Conservation (phyloP, 2,888 invertebrate species). For the Macropis europaea region DNA sequence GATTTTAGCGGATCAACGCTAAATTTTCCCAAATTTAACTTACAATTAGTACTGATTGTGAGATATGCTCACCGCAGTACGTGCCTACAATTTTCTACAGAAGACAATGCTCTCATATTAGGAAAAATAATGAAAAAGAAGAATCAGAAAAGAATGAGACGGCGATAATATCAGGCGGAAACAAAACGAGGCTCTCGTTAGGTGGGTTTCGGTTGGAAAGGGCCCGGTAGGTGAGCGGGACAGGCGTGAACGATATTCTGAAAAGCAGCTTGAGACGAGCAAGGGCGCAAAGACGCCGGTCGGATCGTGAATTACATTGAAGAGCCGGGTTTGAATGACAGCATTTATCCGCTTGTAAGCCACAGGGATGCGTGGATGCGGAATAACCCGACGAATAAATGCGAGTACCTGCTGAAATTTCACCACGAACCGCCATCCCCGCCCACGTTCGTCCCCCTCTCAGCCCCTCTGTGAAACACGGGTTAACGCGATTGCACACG, state of each 20-base stretch:
- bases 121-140: too few species aligned
- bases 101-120: too few species aligned
- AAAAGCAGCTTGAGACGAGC: conserved; percentile 22
- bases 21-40: too few species aligned
- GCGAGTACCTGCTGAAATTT: conserved; percentile 30
- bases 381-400: conserved; percentile 47
- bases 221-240: neutral
- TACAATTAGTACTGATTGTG: too few species aligned
- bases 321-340: conserved; percentile 53
- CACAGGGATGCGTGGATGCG: conserved; percentile 45
- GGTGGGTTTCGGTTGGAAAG: conserved; percentile 14
- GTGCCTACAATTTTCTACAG: too few species aligned
- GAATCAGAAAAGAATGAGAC: too few species aligned
- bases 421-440: too few species aligned
- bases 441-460: too few species aligned
- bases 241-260: conserved; percentile 41
- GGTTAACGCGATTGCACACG: conserved; percentile 29
- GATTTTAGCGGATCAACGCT: too few species aligned
- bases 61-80: too few species aligned
- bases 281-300: conserved; percentile 35
- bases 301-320: conserved; percentile 57
- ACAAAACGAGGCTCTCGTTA: conserved; percentile 27
- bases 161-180: neutral
- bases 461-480: too few species aligned
- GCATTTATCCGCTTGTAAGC: conserved; percentile 58